Evolutionary conservation across 2,797 vertebrate genomes (phyloP), one percentile per base, ranked within the genome.

Genomic region (Tenualosa thibaudeaui): DNA sequence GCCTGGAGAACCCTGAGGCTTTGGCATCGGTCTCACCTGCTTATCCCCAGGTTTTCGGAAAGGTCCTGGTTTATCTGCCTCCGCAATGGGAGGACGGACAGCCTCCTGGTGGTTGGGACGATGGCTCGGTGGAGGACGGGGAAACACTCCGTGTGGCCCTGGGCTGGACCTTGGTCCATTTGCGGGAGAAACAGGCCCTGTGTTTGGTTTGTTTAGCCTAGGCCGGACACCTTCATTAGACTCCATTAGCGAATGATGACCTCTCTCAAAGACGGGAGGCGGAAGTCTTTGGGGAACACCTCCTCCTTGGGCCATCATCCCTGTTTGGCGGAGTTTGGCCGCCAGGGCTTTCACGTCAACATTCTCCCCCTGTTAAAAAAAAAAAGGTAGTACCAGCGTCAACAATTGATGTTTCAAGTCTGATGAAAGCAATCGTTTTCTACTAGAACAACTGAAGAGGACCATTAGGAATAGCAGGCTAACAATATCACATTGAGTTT

Each of bases 271-370:
- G 3, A 84, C 86, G 3, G 90, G 93, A 6, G 65, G n/a, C 1
- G 90, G 92, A 68, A 91, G 91, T 81, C 88, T 93, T 0, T 92
- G 86, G 1, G 90, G 89, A 19, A 90, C 58, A 53, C 91, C 92
- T 49, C 94, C 91, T 83, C 90, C 89, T 62, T 90, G 87, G 0
- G 84, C 89, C 87, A 87, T 84, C 71, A 87, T 88, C 85, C 88
- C 51, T 75, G 90, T 89, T 84, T 46, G 87, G 86, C 92, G 93
- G 93, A 96, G 96, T 84, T 46, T 93, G 83, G 92, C 94, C 89
- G 92, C 92, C 86, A 96, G 91, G 88, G 93, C 92, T 91, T 93
- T 95, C 53, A 96, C 91, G 17, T 95, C 95, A 15, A 95, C 24
- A 43, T 24, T 93, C 78, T 95, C 95, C 91, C 65, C 94, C 94